Conservation (phyloP, 2,888 invertebrate species). For the Mechanitis messenoides region DNA sequence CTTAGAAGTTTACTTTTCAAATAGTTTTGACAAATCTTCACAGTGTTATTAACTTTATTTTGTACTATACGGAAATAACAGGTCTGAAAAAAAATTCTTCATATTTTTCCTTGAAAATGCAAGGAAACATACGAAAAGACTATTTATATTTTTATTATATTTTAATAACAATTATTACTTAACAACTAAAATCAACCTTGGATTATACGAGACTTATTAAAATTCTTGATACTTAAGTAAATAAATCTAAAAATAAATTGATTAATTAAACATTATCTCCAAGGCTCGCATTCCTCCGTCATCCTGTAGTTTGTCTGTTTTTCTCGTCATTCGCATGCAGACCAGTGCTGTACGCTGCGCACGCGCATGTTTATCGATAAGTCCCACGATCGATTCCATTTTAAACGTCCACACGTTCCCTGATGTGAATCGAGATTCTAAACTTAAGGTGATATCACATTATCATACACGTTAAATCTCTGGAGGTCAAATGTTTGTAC, state of each 20-base stretch:
- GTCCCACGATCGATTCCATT: slow-evolving; percentile 41
- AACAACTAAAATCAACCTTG: too few relatives aligned
- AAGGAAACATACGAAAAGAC: too few relatives aligned
- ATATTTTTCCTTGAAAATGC: too few relatives aligned
- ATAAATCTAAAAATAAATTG: background rate
- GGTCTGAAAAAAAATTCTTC: too few relatives aligned
- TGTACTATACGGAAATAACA: too few relatives aligned
- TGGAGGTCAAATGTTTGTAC: background rate
- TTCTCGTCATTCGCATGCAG: slow-evolving; percentile 19
- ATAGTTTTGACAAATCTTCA: too few relatives aligned
- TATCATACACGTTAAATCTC: background rate
- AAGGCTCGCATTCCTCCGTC: slow-evolving; percentile 22
- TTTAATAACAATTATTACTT: too few relatives aligned
- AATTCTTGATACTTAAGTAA: too few relatives aligned
- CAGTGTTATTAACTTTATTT: too few relatives aligned
- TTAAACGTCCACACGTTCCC: slow-evolving; percentile 33
- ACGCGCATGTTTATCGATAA: slow-evolving; percentile 36
- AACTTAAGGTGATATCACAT: slow-evolving; percentile 9
- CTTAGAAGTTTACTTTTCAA: too few relatives aligned
- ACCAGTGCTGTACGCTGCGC: slow-evolving; percentile 26
- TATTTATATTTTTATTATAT: too few relatives aligned
- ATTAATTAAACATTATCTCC: slow-evolving; percentile 18
- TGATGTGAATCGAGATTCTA: slow-evolving; percentile 25
- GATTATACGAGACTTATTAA: too few relatives aligned
- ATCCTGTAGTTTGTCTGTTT: slow-evolving; percentile 15